Evolutionary conservation across 64 coral and sea anemone species (phyloP).

Genomic region (Acropora tenuis): DNA sequence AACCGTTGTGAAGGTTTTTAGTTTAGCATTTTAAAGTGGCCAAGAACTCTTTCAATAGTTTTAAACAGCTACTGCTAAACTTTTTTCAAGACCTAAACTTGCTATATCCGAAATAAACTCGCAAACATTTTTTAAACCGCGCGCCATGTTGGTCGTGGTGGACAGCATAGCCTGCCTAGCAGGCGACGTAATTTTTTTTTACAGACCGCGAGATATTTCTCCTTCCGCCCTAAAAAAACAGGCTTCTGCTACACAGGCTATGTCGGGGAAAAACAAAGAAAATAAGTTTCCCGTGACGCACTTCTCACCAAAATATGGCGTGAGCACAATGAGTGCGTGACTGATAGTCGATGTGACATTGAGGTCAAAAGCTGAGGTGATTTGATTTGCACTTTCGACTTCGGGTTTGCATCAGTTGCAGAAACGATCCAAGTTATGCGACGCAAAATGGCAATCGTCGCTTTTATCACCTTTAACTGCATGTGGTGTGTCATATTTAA

Average conservation of each 20-base stretch:
- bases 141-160: background rate
- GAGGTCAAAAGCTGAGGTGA: background rate
- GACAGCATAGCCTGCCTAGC: constrained; percentile 5
- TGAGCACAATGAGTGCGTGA: constrained; percentile 11
- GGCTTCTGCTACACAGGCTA: background rate
- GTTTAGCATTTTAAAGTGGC: constrained; percentile 13
- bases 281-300: constrained; percentile 4
- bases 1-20: constrained; percentile 13
- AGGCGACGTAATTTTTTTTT: constrained; percentile 10
- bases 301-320: constrained; percentile 15
- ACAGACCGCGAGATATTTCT: constrained; percentile 12
- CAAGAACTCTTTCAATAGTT: constrained; percentile 15
- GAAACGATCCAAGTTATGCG: constrained; percentile 5
- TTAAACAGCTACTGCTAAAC: constrained; percentile 17
- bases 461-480: constrained; percentile 11
- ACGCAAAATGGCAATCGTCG: background rate
- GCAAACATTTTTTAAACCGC: background rate
- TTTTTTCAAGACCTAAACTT: constrained; percentile 9
- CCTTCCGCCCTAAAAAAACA: background rate
- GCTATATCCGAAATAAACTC: constrained; percentile 5
- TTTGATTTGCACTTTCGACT: constrained; percentile 1
- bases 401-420: constrained; percentile 2
- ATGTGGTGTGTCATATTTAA: background rate
- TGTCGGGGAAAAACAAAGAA: constrained; percentile 1
- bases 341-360: background rate